phyloP scores from a whole-genome alignment of 2,113 vertebrate genomes.

The Nematolebias whitei region DNA sequence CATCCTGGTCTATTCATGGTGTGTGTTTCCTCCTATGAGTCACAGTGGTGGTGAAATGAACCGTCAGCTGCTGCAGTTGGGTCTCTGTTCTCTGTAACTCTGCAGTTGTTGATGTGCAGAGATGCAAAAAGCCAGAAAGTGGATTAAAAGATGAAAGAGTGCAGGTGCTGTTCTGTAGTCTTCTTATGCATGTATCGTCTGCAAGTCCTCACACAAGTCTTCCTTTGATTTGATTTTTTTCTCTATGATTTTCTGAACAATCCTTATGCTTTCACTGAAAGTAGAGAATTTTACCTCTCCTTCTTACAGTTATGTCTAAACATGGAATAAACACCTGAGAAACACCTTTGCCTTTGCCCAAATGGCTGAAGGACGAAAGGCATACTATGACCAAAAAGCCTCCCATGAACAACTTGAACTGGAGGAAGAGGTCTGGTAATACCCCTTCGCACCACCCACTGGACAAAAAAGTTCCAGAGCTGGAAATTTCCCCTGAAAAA shows the following conservation, averaged over 20 bases:
- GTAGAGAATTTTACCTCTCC: conserved; percentile 18
- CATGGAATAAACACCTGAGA: no score
- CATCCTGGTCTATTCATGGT: conserved; percentile 35
- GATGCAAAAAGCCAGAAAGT: background rate
- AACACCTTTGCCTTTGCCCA: no score
- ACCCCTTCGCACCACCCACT: no score
- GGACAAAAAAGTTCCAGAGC: no score
- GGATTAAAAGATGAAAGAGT: background rate
- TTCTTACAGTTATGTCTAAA: no score
- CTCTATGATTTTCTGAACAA: background rate
- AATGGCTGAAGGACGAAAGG: no score
- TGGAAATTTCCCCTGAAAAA: no score
- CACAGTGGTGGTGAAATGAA: conserved; percentile 61
- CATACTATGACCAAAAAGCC: no score
- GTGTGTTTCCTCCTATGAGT: conserved; percentile 54
- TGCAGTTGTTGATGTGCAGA: conserved; percentile 12
- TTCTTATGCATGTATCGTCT: conserved; percentile 12
- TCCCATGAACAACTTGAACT: no score
- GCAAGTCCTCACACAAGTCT: background rate
- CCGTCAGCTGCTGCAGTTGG: conserved; percentile 56
- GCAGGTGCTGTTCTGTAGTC: conserved; percentile 3
- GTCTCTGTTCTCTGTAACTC: background rate
- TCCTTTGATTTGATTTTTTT: conserved; percentile 9
- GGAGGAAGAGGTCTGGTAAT: no score
- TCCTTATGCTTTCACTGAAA: conserved; percentile 32